Base-by-base conservation (phyloP, 2,797 vertebrate species). In the Simalia tracyae region DNA sequence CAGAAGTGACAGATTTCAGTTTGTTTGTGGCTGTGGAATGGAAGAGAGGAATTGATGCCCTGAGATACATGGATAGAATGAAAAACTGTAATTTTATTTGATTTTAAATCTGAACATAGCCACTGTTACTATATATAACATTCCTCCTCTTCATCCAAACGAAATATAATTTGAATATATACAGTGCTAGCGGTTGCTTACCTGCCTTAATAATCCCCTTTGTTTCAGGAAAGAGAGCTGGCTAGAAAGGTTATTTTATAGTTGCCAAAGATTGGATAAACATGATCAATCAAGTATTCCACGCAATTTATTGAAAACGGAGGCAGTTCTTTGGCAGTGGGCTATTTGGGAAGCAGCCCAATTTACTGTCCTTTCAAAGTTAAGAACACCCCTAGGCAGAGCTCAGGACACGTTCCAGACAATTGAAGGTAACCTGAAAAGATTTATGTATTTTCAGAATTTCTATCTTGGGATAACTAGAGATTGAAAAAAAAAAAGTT, bases 361-460 rank as follows among this genome's bases (percentile, higher is more conserved):
- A 97, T 99, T 99, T 96, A 99, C 99, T 0, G 99, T 99, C 9
- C 98, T 99, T 86, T 99, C 99, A 1, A 99, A 99, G 96, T 96
- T 99, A 46, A 97, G 99, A 88, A 99, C 99, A 0, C 99, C 99
- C 0, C 97, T 99, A 89, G 99, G 99, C 86, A 98, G 99, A 94
- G 99, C 99, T 15, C 99, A 99, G 95, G 99, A 99, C 96, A 99
- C 99, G 1, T 99, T 99, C 97, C 99, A 99, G 96, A 99, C 99
- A 26, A 99, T 99, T 87, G 99, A 99, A 98, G 99, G 99, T 99
- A 97, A 97, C 14, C 5, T 56, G 31, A 63, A 72, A 59, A 9
- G 19, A 5, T 14, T 61, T 56, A 36, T 36, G 24, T 64, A 46
- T 50, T 31, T 89, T 31, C 7, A 59, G 5, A n/a, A n/a, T 85